Evolutionary conservation across 2,797 vertebrate species (phyloP), one percentile per base, ranked within the genome.

Genomic region (Danio choprae): DNA sequence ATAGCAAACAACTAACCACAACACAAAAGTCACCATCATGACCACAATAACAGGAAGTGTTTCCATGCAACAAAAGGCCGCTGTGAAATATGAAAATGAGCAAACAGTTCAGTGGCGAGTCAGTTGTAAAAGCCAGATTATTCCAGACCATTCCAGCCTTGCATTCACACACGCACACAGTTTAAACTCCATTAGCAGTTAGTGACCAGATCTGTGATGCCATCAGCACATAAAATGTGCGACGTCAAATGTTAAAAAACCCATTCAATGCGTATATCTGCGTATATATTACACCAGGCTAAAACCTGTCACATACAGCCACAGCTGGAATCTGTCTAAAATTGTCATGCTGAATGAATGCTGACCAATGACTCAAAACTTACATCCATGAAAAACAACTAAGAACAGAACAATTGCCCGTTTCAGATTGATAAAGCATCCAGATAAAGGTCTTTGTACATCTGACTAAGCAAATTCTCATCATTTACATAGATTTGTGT

Each of bases 91-190:
- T 79, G 82, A 87, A 64, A 84, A 88, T 81, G 86, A 81, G 55
- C 78, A 84, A 89, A 83, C 38, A 18, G 82, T 87, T 90, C 73
- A 88, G 86, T 73, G 82, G 89, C 74, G 77, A 88, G 65, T 80
- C 83, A 74, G 77, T 78, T 69, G 81, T 81, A 81, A 87, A 81
- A 87, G 83, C 81, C 74, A 48, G 50, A 86, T 84, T 63, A 50
- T 78, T 64, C 53, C 70, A 60, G 79, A 68, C n/a, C 70, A 29
- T 77, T 80, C 60, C 51, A 70, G 73, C 64, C 80, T 56, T 46
- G 22, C 59, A 62, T 77, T 79, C 55, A 79, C 56, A 56, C 48
- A 71, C 13, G 46, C 62, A 67, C 50, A 58, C 58, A 46, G 71
- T 59, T 58, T n/a, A 50, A 64, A 38, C 40, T 82, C 73, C 83